Conservation (phyloP, 2,797 vertebrate species). For the Ceryle rudis region DNA sequence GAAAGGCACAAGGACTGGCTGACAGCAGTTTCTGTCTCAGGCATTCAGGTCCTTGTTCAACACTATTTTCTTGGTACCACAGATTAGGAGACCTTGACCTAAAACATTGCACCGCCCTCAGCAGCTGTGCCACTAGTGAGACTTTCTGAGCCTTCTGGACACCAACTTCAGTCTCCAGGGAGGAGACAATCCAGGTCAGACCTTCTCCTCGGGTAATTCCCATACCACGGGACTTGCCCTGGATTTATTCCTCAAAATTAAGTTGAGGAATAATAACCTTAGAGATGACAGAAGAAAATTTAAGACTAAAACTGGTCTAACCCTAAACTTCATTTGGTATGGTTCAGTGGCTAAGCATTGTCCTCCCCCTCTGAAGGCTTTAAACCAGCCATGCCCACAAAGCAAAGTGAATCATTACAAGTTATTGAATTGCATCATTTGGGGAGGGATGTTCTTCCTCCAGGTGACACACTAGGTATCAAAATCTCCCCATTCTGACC, state of each 20-base stretch:
- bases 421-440: neutral
- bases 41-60: neutral
- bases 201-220: neutral
- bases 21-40: neutral
- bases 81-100: neutral
- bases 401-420: neutral
- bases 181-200: conserved; percentile 1
- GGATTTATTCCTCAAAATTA: neutral
- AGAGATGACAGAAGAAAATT: neutral
- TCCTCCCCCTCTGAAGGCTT: neutral
- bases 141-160: neutral
- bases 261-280: neutral
- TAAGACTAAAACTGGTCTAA: neutral
- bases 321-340: neutral
- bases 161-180: neutral
- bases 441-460: neutral
- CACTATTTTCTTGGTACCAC: neutral
- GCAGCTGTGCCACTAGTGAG: neutral
- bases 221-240: neutral
- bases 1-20: neutral
- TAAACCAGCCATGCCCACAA: neutral
- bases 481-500: neutral
- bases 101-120: neutral
- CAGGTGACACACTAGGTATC: neutral
- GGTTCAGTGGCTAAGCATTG: neutral